A percentile compares a stretch with the other conserved stretches of the same genome.
Conservation (phyloP, 2,113 vertebrate genomes). For the Meriones unguiculatus region DNA sequence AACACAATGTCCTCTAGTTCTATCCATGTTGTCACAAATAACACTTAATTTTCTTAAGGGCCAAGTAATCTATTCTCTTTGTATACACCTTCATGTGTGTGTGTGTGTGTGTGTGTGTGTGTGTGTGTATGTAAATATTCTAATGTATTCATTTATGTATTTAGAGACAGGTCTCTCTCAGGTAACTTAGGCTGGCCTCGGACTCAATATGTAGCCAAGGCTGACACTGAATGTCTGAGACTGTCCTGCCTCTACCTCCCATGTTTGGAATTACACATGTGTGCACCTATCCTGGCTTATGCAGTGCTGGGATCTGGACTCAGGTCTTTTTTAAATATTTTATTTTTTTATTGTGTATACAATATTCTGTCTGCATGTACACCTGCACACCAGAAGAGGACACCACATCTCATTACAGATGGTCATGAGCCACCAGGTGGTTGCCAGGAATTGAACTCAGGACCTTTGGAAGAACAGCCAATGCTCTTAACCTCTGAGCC, state of each 20-base stretch:
- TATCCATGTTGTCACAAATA: not conserved
- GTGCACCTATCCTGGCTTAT: not conserved
- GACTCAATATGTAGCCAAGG: not conserved
- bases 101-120: not conserved
- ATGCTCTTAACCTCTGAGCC: too few relatives aligned
- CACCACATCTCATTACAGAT: too few relatives aligned
- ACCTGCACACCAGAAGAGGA: too few relatives aligned
- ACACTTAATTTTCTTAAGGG: not conserved
- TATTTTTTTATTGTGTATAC: too few relatives aligned
- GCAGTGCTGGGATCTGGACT: not conserved
- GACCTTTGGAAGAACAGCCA: too few relatives aligned
- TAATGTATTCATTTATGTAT: not conserved
- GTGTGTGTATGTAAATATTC: not conserved
- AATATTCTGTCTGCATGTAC: too few relatives aligned
- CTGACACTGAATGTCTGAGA: not conserved
- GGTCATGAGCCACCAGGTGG: too few relatives aligned
- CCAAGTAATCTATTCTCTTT: not conserved
- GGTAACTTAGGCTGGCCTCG: not conserved
- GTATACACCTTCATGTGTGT: not conserved
- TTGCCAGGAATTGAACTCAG: too few relatives aligned
- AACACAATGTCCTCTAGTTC: not conserved
- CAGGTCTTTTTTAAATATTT: too few relatives aligned
- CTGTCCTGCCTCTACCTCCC: not conserved
- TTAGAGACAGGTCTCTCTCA: not conserved
- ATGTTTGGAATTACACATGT: too few relatives aligned